These are phyloP conservation scores for Pocillopora verrucosa DNA, from an alignment of 64 coral and sea anemone genomes.

Conservation along the genomic window DNA sequence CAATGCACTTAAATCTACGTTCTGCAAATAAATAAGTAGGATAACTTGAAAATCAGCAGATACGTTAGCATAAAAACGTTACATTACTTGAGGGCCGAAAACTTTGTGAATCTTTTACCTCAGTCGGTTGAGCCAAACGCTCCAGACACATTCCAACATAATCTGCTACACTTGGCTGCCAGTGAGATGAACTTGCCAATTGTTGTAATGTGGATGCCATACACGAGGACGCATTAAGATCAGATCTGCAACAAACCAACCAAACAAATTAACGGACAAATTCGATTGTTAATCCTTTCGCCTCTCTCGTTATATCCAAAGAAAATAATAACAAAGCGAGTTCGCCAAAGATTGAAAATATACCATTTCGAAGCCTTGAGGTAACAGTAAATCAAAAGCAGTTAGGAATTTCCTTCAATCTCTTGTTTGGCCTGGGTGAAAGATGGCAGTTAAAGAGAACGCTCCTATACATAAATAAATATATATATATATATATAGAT, in stretches of 20 bases:
- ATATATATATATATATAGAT: no score
- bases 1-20: constrained; percentile 65
- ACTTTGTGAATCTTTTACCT: neutral
- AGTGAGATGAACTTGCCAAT: constrained; percentile 67
- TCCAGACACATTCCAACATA: constrained; percentile 82
- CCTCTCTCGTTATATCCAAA: neutral
- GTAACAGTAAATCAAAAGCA: no score
- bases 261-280: neutral
- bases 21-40: constrained; percentile 14
- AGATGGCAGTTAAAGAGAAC: no score
- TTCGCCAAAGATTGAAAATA: no score
- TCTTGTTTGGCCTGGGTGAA: no score
- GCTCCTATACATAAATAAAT: no score
- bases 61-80: neutral
- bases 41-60: neutral
- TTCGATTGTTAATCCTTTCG: no score
- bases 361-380: no score
- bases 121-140: constrained; percentile 39
- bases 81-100: neutral
- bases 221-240: constrained; percentile 84
- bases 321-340: no score
- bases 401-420: no score
- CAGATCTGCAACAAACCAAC: constrained; percentile 71
- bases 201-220: constrained; percentile 92
- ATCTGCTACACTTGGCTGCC: constrained; percentile 80